A percentile compares a stretch with the other conserved stretches of the same genome.
These are phyloP conservation scores for Tanytarsus gracilentus DNA, from an alignment of 2,888 invertebrate genomes.

Conservation along the genomic window DNA sequence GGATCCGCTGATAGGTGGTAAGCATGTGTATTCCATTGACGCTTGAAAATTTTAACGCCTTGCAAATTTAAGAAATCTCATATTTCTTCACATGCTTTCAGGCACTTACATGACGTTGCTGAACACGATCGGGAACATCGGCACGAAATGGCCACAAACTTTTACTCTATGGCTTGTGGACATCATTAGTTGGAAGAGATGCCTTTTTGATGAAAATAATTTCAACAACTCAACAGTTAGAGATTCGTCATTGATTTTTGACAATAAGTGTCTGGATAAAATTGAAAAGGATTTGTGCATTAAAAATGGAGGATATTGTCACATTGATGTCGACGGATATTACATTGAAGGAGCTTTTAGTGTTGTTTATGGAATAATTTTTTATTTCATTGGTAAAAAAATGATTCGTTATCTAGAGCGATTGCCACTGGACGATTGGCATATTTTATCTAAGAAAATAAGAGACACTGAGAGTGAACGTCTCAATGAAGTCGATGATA, in stretches of 20 bases:
- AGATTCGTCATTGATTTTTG: slow-evolving; percentile 32
- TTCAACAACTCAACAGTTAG: background rate
- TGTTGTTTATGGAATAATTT: background rate
- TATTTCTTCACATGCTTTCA: slow-evolving; percentile 93
- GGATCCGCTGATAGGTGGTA: slow-evolving; percentile 2
- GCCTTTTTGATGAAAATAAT: background rate
- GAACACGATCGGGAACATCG: background rate
- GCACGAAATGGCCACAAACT: background rate
- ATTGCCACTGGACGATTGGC: background rate
- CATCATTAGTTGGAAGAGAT: background rate
- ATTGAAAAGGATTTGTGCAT: background rate
- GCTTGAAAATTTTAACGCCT: background rate
- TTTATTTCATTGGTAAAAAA: background rate
- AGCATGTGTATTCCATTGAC: background rate
- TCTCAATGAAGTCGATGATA: no score
- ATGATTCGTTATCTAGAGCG: background rate
- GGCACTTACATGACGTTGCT: slow-evolving; percentile 1
- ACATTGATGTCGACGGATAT: slow-evolving; percentile 37
- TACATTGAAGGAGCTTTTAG: slow-evolving; percentile 37
- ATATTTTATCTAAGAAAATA: background rate
- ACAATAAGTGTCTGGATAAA: background rate
- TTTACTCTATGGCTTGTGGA: background rate
- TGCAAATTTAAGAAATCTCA: slow-evolving; percentile 31
- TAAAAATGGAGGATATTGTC: background rate
- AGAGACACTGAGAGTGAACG: no score